Evolutionary conservation across 2,113 vertebrate genomes (phyloP).

Genomic region (Esox niger): DNA sequence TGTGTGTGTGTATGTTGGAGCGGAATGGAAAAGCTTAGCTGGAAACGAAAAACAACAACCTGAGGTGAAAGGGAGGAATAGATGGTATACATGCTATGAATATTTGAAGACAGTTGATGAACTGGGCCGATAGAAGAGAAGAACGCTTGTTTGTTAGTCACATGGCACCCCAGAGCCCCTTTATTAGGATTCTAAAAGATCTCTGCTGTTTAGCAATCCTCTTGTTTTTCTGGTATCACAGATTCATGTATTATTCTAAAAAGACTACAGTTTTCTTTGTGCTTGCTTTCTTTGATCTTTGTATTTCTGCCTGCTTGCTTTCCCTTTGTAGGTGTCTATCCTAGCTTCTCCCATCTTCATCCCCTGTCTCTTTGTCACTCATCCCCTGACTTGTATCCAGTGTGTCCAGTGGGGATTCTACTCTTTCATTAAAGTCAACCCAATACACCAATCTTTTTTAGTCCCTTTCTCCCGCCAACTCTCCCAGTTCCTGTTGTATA

Average conservation of each 20-base stretch:
- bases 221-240: background rate
- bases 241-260: conserved; percentile 35
- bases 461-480: conserved; percentile 14
- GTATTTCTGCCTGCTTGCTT: background rate
- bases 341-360: background rate
- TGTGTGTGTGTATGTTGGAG: background rate
- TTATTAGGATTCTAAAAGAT: conserved; percentile 53
- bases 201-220: background rate
- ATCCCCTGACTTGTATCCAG: conserved; percentile 51
- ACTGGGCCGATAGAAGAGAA: conserved; percentile 28
- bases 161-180: conserved; percentile 48
- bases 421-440: conserved; percentile 62
- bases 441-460: conserved; percentile 35
- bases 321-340: background rate
- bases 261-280: conserved; percentile 9
- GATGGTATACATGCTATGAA: background rate
- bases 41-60: background rate
- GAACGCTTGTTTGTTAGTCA: conserved; percentile 53
- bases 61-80: background rate
- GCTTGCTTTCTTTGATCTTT: background rate
- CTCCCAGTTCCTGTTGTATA: no score
- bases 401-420: conserved; percentile 56
- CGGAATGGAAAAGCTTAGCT: background rate
- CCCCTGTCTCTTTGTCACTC: background rate
- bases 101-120: background rate